phyloP scores from a whole-genome alignment of 2,797 vertebrate species.

The Pteropus rufus region DNA sequence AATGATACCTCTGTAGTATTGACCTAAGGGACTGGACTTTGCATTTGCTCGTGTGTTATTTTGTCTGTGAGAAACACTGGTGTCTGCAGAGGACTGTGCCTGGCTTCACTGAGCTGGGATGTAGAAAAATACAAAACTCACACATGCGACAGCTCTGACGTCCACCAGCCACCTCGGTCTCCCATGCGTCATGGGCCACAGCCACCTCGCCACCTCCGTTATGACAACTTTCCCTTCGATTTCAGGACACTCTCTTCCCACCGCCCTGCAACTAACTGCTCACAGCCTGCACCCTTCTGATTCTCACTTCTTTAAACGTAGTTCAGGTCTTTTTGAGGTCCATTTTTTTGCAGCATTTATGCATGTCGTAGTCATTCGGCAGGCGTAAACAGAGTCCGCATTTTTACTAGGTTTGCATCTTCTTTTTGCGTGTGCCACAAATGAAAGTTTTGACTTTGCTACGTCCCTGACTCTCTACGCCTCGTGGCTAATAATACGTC shows the following conservation, averaged over 20 bases:
- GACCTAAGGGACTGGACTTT: no score
- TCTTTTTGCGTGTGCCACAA: background rate
- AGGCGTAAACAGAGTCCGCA: background rate
- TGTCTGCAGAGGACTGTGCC: background rate
- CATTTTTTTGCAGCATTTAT: background rate
- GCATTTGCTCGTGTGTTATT: background rate
- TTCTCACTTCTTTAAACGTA: background rate
- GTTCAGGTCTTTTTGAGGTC: background rate
- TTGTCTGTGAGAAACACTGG: background rate
- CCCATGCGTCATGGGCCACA: no score
- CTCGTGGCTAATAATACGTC: background rate
- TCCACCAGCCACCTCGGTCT: fast-evolving
- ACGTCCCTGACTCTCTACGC: fast-evolving
- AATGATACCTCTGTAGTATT: background rate
- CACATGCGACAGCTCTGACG: fast-evolving
- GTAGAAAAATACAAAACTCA: background rate
- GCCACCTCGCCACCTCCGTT: fast-evolving
- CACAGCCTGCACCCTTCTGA: background rate
- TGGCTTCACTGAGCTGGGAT: background rate
- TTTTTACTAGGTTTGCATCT: background rate
- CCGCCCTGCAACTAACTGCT: background rate
- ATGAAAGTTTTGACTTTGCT: background rate
- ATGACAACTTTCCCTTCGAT: background rate
- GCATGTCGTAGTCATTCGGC: background rate
- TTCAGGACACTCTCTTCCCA: background rate